These are phyloP conservation scores for Sipha flava DNA, from an alignment of 1,140 invertebrate species.

Conservation along the genomic window DNA sequence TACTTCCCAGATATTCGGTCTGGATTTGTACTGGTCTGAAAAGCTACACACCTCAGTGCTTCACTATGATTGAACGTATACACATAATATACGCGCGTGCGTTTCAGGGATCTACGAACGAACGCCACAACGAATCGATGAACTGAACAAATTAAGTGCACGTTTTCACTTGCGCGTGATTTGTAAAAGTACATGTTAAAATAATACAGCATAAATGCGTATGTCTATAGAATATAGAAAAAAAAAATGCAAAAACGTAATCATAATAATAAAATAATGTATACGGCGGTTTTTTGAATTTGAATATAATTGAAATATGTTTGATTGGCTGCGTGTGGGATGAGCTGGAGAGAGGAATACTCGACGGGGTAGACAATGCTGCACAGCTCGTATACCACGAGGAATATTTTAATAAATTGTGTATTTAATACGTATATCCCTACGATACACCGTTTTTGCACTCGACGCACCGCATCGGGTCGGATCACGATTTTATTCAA, in stretches of 20 bases:
- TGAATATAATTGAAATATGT: background rate
- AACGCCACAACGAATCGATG: background rate
- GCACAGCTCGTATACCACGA: background rate
- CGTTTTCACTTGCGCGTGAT: background rate
- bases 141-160: background rate
- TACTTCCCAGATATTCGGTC: no score
- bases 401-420: background rate
- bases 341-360: background rate
- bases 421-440: background rate
- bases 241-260: background rate
- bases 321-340: background rate
- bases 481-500: constrained; percentile 11
- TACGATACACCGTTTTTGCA: background rate
- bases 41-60: no score
- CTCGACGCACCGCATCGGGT: background rate
- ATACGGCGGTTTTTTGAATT: background rate
- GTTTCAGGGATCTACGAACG: no score
- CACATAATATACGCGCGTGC: no score
- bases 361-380: background rate
- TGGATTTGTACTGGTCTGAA: no score
- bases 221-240: no score
- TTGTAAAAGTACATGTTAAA: background rate
- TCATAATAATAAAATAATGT: background rate
- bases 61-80: no score
- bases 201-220: no score